Percentiles rank a stretch among this genome's conserved stretches.
Conservation (phyloP, 2,113 vertebrate species). For the Speoplatyrhinus poulsoni region DNA sequence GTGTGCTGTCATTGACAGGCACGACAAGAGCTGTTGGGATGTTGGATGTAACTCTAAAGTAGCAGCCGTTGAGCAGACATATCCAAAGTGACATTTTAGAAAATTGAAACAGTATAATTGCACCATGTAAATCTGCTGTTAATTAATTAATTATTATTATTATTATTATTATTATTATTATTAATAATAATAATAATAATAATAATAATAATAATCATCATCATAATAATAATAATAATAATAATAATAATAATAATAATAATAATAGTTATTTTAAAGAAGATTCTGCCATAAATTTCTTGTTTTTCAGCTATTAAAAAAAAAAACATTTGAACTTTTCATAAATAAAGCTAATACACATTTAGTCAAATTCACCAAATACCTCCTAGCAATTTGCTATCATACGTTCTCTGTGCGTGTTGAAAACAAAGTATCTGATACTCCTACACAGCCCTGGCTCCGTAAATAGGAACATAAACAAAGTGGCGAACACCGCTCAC, state of each 20-base stretch:
- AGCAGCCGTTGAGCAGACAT: too few species aligned
- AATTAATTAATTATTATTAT: neutral
- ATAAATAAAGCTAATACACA: too few species aligned
- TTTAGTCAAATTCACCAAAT: too few species aligned
- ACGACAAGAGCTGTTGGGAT: neutral
- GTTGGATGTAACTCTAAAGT: neutral
- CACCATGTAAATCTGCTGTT: neutral
- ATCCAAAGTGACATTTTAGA: neutral
- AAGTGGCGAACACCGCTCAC: too few species aligned
- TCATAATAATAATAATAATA: conserved; percentile 24
- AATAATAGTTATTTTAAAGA: conserved; percentile 23
- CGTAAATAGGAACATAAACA: too few species aligned
- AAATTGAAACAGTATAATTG: neutral
- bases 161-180: conserved; percentile 6
- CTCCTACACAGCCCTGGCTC: too few species aligned
- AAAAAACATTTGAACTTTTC: too few species aligned
- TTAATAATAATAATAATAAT: conserved; percentile 1
- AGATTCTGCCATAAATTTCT: conserved; percentile 7
- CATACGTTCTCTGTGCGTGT: too few species aligned
- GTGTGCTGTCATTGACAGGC: conserved; percentile 32
- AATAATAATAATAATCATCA: too few species aligned
- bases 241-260: neutral
- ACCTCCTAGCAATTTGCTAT: too few species aligned
- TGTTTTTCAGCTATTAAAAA: neutral
- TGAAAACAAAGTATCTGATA: too few species aligned